Percentiles rank a stretch among this genome's conserved stretches.
Evolutionary conservation across 2,888 invertebrate genomes (phyloP).

Genomic region (Megastigmus dorsalis): DNA sequence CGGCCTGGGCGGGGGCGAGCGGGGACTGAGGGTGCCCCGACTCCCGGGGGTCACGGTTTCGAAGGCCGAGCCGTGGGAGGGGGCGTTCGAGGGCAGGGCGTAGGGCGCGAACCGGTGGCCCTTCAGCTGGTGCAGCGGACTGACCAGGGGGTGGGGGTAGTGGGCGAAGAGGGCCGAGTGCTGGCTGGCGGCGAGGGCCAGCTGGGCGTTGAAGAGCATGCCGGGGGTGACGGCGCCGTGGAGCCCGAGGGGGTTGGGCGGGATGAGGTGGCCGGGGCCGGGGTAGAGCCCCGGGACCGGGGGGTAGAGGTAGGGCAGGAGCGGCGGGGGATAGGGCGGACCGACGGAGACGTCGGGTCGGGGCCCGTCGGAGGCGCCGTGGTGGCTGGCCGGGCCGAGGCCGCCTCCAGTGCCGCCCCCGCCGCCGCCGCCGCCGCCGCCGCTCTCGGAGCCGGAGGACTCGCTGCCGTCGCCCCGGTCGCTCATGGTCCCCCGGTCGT

Average conservation of each 20-base stretch:
- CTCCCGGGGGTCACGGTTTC: slow-evolving; percentile 91
- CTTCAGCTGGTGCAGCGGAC: slow-evolving; percentile 81
- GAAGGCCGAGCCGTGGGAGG: slow-evolving; percentile 87
- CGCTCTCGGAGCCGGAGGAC: slow-evolving; percentile 72
- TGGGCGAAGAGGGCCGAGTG: slow-evolving; percentile 85
- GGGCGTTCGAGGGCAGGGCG: slow-evolving; percentile 84
- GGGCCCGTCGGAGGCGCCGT: slow-evolving; percentile 77
- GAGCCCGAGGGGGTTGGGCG: slow-evolving; percentile 80
- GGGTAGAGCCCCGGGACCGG: slow-evolving; percentile 87
- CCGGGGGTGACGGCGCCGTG: slow-evolving; percentile 87
- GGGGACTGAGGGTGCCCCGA: slow-evolving; percentile 77
- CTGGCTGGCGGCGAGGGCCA: slow-evolving; percentile 87
- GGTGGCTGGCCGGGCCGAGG: slow-evolving; percentile 74
- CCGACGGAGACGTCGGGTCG: slow-evolving; percentile 96
- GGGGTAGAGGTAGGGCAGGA: slow-evolving; percentile 94
- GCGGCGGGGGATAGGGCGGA: slow-evolving; percentile 93
- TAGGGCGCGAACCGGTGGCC: slow-evolving; percentile 93
- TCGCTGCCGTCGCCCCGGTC: slow-evolving; percentile 72
- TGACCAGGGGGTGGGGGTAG: slow-evolving; percentile 82
- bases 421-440: slow-evolving; percentile 76
- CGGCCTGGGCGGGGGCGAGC: slow-evolving; percentile 78
- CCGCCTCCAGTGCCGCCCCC: slow-evolving; percentile 76
- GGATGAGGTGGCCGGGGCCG: slow-evolving; percentile 80
- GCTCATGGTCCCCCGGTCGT: slow-evolving; percentile 59
- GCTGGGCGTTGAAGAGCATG: slow-evolving; percentile 90